A percentile compares a stretch with the other conserved stretches of the same genome.
Conservation (phyloP, 2,888 invertebrate species). For the Perizoma affinitatum region DNA sequence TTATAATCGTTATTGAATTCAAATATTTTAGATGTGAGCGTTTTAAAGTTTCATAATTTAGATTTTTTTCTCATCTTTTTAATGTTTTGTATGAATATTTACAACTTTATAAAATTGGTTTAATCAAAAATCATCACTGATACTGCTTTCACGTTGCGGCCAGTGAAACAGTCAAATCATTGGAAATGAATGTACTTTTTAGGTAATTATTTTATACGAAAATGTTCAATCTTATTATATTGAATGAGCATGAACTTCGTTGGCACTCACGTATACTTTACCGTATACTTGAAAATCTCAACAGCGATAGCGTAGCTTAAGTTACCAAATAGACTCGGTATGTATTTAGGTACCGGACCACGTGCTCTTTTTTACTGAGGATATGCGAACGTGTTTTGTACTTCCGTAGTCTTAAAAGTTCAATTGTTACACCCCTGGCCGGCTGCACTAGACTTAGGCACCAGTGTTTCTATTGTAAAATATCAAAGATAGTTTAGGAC, state of each 20-base stretch:
- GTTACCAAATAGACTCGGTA: slow-evolving; percentile 70
- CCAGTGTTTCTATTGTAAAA: slow-evolving; percentile 26
- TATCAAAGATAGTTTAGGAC: slow-evolving; percentile 40
- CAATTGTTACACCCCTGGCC: too few species aligned
- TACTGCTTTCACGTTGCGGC: too few species aligned
- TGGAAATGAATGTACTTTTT: too few species aligned
- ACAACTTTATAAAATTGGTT: slow-evolving; percentile 43
- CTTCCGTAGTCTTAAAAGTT: slow-evolving; percentile 3
- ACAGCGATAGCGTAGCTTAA: slow-evolving; percentile 60
- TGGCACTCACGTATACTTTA: slow-evolving; percentile 33
- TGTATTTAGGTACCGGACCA: slow-evolving; percentile 75
- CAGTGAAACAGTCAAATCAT: too few species aligned
- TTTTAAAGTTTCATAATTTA: slow-evolving; percentile 49
- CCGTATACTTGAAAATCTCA: slow-evolving; percentile 54
- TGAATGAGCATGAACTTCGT: neutral
- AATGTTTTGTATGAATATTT: slow-evolving; percentile 53
- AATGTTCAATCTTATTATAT: neutral
- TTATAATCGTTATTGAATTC: slow-evolving; percentile 71
- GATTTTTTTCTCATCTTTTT: slow-evolving; percentile 48
- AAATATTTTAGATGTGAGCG: slow-evolving; percentile 73
- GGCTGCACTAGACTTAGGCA: too few species aligned
- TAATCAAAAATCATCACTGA: slow-evolving; percentile 11
- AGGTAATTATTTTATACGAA: too few species aligned
- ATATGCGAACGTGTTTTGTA: neutral
- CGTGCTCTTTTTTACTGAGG: slow-evolving; percentile 27